A percentile compares a stretch with the other conserved stretches of the same genome.
Conservation (phyloP, 2,888 invertebrate genomes). For the Rhimphoctona megacephalus region DNA sequence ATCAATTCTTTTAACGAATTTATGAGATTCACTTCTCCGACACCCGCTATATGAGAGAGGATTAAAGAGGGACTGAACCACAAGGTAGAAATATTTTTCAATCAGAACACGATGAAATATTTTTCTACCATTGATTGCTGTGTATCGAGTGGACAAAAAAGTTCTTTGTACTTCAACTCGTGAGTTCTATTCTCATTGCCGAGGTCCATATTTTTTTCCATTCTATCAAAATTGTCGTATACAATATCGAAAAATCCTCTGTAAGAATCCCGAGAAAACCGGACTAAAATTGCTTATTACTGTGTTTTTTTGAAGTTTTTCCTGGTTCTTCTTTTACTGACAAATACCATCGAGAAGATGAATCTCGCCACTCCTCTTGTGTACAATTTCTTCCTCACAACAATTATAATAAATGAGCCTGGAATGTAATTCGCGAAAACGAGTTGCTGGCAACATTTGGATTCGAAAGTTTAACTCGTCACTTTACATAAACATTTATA, state of each 20-base stretch:
- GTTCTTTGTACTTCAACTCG: background rate
- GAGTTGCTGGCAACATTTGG: slow-evolving; percentile 50
- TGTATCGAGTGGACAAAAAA: background rate
- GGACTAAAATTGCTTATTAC: slow-evolving; percentile 1
- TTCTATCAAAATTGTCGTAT: background rate
- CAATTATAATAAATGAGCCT: slow-evolving; percentile 47
- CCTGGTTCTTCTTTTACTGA: background rate
- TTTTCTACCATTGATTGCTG: slow-evolving; percentile 14
- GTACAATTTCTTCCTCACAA: slow-evolving; percentile 26
- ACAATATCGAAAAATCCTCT: slow-evolving; percentile 22
- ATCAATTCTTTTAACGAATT: background rate
- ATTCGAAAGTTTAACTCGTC: slow-evolving; percentile 58
- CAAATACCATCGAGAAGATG: slow-evolving; percentile 10
- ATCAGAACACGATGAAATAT: slow-evolving; percentile 26
- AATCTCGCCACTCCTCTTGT: slow-evolving; percentile 20
- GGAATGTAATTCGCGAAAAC: slow-evolving; percentile 42
- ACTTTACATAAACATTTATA: slow-evolving; percentile 13
- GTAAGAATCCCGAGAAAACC: background rate
- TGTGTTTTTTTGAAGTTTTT: background rate
- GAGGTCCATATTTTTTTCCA: background rate
- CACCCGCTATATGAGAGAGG: background rate
- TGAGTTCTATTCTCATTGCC: background rate
- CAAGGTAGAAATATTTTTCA: slow-evolving; percentile 51
- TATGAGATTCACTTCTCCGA: background rate
- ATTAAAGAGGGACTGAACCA: slow-evolving; percentile 15